Conservation (phyloP, 2,113 vertebrate species). For the Poicephalus meyeri region DNA sequence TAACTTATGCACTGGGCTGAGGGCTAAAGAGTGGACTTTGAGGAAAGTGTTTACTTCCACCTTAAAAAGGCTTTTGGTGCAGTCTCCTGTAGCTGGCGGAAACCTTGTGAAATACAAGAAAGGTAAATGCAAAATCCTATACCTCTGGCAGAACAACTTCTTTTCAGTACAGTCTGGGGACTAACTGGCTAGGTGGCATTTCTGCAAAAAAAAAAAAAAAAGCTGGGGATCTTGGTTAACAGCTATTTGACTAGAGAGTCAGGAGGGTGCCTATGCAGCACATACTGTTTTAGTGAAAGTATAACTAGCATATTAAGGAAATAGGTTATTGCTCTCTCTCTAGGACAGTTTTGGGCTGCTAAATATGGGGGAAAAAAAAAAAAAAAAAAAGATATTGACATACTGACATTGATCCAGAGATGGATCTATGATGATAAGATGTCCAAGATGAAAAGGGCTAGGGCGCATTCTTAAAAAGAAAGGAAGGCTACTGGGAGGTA, state of each 20-base stretch:
- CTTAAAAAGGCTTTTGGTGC: neutral
- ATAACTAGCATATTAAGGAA: neutral
- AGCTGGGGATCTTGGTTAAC: neutral
- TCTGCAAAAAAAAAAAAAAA: neutral
- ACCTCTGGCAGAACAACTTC: neutral
- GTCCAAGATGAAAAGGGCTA: neutral
- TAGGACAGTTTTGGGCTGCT: neutral
- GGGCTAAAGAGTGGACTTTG: neutral
- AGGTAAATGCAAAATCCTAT: neutral
- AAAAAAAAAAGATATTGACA: neutral
- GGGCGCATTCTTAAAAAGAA: neutral
- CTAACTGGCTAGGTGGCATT: neutral
- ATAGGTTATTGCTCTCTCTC: neutral
- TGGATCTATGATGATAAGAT: no score
- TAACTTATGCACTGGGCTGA: neutral
- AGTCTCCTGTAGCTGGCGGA: neutral
- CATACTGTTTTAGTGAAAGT: neutral
- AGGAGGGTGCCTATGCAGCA: neutral
- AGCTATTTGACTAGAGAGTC: neutral
- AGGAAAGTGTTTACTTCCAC: neutral
- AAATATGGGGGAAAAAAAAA: neutral
- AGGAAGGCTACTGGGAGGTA: neutral
- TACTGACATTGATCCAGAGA: neutral
- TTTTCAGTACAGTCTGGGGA: neutral
- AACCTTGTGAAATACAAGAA: neutral